A percentile compares a stretch with the other conserved stretches of the same genome.
These are phyloP conservation scores for Tetramorium parvispinum DNA, from an alignment of 1,140 invertebrate species.

Conservation along the genomic window DNA sequence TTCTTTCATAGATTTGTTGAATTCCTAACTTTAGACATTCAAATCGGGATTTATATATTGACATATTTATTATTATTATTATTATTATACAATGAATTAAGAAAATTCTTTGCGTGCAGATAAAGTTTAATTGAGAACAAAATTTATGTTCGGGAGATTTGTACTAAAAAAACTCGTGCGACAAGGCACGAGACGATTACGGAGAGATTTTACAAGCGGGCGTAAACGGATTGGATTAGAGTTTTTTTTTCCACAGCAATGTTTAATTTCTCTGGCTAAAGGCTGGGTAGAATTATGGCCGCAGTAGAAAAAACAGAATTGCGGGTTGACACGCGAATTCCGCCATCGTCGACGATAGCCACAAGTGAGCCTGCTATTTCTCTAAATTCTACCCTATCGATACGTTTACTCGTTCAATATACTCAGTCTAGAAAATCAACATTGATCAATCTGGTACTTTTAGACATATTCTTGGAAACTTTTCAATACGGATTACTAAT, in stretches of 20 bases:
- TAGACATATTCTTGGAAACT: background rate
- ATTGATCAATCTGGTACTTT: conserved; percentile 7
- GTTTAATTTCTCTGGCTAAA: conserved; percentile 41
- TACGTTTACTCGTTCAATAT: conserved; percentile 7
- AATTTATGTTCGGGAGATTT: conserved; percentile 14
- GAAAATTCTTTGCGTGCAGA: background rate
- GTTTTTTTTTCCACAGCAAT: conserved; percentile 3
- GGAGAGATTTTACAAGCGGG: conserved; percentile 23
- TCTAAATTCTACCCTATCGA: conserved; percentile 26
- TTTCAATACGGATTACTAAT: background rate
- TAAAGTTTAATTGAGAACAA: conserved; percentile 1
- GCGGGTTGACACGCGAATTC: conserved; percentile 39
- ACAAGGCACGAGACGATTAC: conserved; percentile 11
- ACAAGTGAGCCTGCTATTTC: conserved; percentile 10
- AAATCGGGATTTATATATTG: background rate
- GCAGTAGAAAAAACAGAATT: conserved; percentile 18
- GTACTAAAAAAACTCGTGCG: background rate
- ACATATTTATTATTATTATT: background rate
- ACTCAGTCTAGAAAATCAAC: background rate
- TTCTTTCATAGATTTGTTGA: background rate
- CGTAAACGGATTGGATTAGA: conserved; percentile 4
- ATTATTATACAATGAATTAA: background rate
- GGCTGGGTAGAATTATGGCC: conserved; percentile 15
- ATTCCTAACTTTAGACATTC: background rate
- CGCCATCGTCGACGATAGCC: background rate